Evolutionary conservation across 2,888 invertebrate genomes (phyloP), one percentile per base, ranked within the genome.

Genomic region (Gandaritis pyraliata): DNA sequence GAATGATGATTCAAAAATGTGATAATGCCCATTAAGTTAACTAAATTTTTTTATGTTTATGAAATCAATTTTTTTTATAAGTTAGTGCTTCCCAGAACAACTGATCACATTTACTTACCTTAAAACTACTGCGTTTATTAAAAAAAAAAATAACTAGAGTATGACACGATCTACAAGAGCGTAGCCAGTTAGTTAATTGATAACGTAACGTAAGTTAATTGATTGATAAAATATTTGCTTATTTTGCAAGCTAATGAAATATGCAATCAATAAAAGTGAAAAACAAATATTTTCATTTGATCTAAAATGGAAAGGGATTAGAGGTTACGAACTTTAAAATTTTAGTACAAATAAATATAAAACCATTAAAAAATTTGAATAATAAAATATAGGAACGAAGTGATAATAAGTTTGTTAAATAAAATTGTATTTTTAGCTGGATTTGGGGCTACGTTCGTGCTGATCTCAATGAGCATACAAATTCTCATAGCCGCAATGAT

Each of bases 401-500:
- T 29, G 36, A 23, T 45, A 46, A 18, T 12, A 23, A 46, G 5
- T 2, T 46, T 41, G 15, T 8, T 6, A 15, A 18, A 11, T 46
- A 12, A 23, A n/a, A 12, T 23, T 43, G n/a, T 38, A 15, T 57
- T 48, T 45, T 18, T 49, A n/a, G 38, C 7, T 56, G 16, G 47
- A 57, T 41, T 50, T 46, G n/a, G 52, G 52, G 66, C 66, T 66
- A 71, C 68, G 74, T 66, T 64, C 55, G 41, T 59, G 68, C 68
- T 66, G 68, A 66, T 61, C 66, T 69, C 61, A 57, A 68, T 49
- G 65, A 66, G 68, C 70, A 66, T 69, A 59, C 65, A 72, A 69
- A 66, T 72, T 67, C 57, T 75, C 72, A 77, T 75, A 78, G 77
- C 76, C 78, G 58, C 64, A 70, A 55, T 64, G 70, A 71, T 76